Percentiles rank a stretch among this genome's conserved stretches.
These are phyloP conservation scores for Semotilus atromaculatus DNA, from an alignment of 2,797 vertebrate species.

Conservation along the genomic window DNA sequence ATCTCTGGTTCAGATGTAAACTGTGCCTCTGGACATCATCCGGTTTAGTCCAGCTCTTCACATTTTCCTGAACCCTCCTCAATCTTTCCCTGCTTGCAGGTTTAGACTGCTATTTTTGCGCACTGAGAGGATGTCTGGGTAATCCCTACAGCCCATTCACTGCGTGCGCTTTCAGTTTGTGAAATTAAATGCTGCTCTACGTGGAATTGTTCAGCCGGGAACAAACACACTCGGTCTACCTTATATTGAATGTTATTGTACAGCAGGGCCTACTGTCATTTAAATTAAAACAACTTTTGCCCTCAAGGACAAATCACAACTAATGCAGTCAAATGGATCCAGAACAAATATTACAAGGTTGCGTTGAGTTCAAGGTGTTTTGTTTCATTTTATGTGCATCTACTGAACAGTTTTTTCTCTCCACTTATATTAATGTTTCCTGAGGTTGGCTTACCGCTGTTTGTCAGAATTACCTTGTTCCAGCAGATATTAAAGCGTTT, in stretches of 20 bases:
- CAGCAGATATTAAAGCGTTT: constrained; percentile 13
- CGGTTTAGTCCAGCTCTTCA: constrained; percentile 23
- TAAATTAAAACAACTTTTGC: neutral
- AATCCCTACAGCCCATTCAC: constrained; percentile 41
- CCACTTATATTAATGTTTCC: neutral
- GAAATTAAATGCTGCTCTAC: constrained; percentile 15
- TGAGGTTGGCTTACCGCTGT: neutral
- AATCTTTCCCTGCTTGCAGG: constrained; percentile 15
- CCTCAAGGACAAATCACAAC: neutral
- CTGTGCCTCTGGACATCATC: neutral
- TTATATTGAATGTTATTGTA: neutral
- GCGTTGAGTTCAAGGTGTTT: neutral
- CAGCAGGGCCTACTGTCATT: neutral
- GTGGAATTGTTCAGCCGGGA: constrained; percentile 17
- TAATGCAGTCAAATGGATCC: neutral
- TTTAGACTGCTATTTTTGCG: constrained; percentile 43
- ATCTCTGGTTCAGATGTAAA: neutral
- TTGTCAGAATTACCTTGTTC: constrained; percentile 20
- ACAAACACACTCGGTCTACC: neutral
- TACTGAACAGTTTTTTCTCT: neutral
- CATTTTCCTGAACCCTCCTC: constrained; percentile 24
- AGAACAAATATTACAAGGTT: constrained; percentile 7
- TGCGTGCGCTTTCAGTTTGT: constrained; percentile 12
- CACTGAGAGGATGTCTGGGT: constrained; percentile 24
- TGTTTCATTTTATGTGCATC: neutral